Evolutionary conservation across 2,113 vertebrate genomes (phyloP).

Genomic region (Cyprinodon variegatus): DNA sequence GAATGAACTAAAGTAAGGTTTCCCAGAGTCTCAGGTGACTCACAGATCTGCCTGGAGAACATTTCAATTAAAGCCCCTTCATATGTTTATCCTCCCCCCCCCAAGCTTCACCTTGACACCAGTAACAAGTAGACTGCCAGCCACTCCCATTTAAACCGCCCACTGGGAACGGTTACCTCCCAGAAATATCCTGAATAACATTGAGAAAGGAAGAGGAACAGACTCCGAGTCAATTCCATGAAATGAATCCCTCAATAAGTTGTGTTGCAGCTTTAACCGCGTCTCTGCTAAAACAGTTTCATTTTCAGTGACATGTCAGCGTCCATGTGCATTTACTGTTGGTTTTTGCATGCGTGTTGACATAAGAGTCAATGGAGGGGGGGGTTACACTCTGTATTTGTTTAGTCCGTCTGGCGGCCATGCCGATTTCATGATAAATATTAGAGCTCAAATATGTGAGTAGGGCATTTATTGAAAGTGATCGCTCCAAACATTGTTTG

Average conservation of each 20-base stretch:
- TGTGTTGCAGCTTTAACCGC: background rate
- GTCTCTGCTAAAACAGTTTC: constrained; percentile 6
- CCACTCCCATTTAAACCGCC: constrained; percentile 36
- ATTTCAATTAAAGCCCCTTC: too few species aligned
- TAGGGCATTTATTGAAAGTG: constrained; percentile 67
- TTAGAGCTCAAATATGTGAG: constrained; percentile 73
- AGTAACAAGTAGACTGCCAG: background rate
- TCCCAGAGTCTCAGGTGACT: too few species aligned
- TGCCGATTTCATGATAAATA: constrained; percentile 71
- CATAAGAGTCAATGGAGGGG: constrained; percentile 49
- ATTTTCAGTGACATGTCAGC: constrained; percentile 11
- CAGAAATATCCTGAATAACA: constrained; percentile 36
- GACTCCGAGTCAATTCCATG: background rate
- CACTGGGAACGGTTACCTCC: constrained; percentile 20
- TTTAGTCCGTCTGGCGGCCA: constrained; percentile 66
- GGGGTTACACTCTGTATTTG: constrained; percentile 42
- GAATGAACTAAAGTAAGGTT: too few species aligned
- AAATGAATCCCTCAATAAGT: background rate
- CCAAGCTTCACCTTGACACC: constrained; percentile 35
- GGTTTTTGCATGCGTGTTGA: constrained; percentile 57
- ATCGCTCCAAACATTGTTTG: constrained; percentile 70
- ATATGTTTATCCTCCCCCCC: too few species aligned
- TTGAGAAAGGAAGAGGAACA: constrained; percentile 3
- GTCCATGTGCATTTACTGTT: constrained; percentile 50
- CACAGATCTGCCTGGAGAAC: too few species aligned